Evolutionary conservation across 2,888 invertebrate species (phyloP).

Genomic region (Leucozona laternaria): DNA sequence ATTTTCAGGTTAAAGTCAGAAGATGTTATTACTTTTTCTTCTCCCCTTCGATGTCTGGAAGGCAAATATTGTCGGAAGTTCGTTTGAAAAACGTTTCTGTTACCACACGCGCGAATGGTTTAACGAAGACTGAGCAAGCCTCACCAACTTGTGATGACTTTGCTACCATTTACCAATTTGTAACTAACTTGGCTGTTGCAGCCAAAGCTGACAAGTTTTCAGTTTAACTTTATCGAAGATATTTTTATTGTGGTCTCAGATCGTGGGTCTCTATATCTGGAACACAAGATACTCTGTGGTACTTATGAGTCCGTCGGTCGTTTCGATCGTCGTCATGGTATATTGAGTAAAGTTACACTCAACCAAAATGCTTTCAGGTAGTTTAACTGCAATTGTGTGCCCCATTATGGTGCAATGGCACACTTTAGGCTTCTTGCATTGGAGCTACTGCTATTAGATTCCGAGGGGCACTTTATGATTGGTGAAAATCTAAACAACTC

Average conservation of each 20-base stretch:
- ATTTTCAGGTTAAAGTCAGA: background rate
- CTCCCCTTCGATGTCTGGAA: background rate
- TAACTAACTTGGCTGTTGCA: slow-evolving; percentile 15
- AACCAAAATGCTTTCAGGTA: slow-evolving; percentile 38
- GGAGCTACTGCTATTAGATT: background rate
- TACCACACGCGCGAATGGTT: slow-evolving; percentile 70
- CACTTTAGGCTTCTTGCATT: slow-evolving; percentile 42
- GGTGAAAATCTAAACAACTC: slow-evolving; percentile 52
- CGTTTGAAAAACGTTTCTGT: slow-evolving; percentile 19
- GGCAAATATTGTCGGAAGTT: slow-evolving; percentile 38
- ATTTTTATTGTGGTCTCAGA: slow-evolving; percentile 44
- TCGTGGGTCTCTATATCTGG: slow-evolving; percentile 57
- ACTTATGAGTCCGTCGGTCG: background rate
- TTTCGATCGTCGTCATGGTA: slow-evolving; percentile 22
- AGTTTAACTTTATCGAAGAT: slow-evolving; percentile 18
- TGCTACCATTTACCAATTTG: slow-evolving; percentile 56
- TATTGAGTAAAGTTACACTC: slow-evolving; percentile 24
- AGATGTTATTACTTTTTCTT: background rate
- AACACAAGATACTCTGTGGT: slow-evolving; percentile 31
- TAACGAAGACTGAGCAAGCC: slow-evolving; percentile 52
- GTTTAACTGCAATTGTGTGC: slow-evolving; percentile 43
- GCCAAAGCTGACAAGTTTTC: slow-evolving; percentile 42
- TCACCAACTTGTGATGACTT: slow-evolving; percentile 41
- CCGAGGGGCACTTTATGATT: slow-evolving; percentile 10
- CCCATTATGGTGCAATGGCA: slow-evolving; percentile 64